Evolutionary conservation across 2,113 vertebrate genomes (phyloP).

Genomic region (Zosterops pallidus): DNA sequence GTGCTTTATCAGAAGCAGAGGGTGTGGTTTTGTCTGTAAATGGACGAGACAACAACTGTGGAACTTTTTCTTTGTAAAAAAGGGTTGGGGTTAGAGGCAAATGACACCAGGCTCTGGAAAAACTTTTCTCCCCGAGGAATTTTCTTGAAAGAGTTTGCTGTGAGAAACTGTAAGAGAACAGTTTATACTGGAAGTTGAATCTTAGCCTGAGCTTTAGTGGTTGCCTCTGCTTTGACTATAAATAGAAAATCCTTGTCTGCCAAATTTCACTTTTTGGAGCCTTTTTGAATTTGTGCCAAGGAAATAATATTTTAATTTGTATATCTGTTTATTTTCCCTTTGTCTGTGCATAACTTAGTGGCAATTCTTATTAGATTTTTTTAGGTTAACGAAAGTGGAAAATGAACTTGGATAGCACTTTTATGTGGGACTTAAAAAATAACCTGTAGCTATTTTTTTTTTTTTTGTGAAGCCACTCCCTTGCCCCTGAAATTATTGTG

Average conservation of each 20-base stretch:
- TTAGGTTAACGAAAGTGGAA: neutral
- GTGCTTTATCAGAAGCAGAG: conserved; percentile 20
- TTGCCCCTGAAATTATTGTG: neutral
- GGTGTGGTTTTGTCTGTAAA: conserved; percentile 31
- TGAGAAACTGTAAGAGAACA: conserved; percentile 32
- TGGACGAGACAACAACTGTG: neutral
- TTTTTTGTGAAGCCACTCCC: neutral
- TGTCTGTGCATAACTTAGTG: conserved; percentile 16
- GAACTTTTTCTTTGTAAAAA: neutral
- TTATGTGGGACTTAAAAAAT: neutral
- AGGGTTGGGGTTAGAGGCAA: neutral
- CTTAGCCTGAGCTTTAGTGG: neutral
- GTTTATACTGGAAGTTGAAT: conserved; percentile 27
- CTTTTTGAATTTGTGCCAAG: conserved; percentile 31
- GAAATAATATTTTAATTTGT: conserved; percentile 55
- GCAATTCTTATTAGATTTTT: neutral
- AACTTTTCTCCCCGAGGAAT: conserved; percentile 36
- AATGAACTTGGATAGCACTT: neutral
- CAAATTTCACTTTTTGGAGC: conserved; percentile 28
- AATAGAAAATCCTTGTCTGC: conserved; percentile 49
- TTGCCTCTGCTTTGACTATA: conserved; percentile 28
- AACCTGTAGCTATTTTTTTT: neutral
- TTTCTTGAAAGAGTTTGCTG: conserved; percentile 41
- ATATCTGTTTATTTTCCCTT: conserved; percentile 52
- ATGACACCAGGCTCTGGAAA: conserved; percentile 41